These are phyloP conservation scores for Charaxes varanes DNA, from an alignment of 1,140 invertebrate genomes.

Conservation along the genomic window DNA sequence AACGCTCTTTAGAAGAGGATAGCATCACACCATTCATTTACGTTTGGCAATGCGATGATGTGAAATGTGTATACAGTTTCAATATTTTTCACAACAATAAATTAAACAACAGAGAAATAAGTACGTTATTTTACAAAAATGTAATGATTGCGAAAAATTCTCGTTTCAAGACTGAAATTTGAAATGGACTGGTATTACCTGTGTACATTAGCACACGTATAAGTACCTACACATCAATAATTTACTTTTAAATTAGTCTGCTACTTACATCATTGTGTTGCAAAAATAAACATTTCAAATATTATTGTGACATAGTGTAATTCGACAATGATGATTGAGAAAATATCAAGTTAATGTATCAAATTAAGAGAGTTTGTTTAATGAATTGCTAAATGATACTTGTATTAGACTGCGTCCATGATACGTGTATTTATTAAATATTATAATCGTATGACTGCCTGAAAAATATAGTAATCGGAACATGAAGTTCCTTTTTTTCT, in stretches of 20 bases:
- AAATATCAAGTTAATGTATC: constrained; percentile 1
- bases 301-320: constrained; percentile 6
- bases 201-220: constrained; percentile 4
- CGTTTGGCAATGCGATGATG: constrained; percentile 64
- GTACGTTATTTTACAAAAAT: constrained; percentile 32
- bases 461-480: too few relatives aligned
- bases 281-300: constrained; percentile 14
- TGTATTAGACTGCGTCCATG: too few relatives aligned
- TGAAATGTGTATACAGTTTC: constrained; percentile 51
- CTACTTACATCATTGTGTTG: constrained; percentile 10
- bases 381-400: too few relatives aligned
- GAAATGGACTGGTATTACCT: constrained; percentile 14
- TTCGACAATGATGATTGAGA: not conserved
- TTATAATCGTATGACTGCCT: too few relatives aligned
- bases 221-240: constrained; percentile 3
- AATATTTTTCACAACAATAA: constrained; percentile 60
- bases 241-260: constrained; percentile 7
- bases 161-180: constrained; percentile 26
- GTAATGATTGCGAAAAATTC: constrained; percentile 33
- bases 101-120: constrained; percentile 38
- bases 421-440: too few relatives aligned
- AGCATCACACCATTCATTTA: constrained; percentile 66
- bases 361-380: too few relatives aligned
- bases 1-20: constrained; percentile 33
- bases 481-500: too few relatives aligned